A percentile compares a stretch with the other conserved stretches of the same genome.
Conservation (phyloP, 2,888 invertebrate genomes). For the Temnothorax unifasciatus region DNA sequence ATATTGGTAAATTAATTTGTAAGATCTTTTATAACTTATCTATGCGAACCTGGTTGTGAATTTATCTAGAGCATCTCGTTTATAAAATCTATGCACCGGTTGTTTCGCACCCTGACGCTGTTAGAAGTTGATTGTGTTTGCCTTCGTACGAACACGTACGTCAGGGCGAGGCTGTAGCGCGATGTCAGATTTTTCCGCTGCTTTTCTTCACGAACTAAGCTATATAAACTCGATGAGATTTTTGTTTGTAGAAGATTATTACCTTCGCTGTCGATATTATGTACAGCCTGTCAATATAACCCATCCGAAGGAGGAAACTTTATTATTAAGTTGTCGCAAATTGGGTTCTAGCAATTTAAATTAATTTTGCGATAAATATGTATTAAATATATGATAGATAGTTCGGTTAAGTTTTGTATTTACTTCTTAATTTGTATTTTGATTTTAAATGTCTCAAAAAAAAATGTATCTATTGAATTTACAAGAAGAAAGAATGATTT, state of each 20-base stretch:
- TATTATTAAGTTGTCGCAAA: constrained; percentile 32
- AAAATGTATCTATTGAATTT: neutral
- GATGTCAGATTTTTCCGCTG: constrained; percentile 62
- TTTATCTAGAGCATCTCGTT: constrained; percentile 11
- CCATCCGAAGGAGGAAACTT: constrained; percentile 18
- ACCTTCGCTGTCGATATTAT: constrained; percentile 54
- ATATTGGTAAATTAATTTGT: neutral
- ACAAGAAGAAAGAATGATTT: neutral
- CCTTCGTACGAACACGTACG: constrained; percentile 39
- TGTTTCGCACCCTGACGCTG: neutral
- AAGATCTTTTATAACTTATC: neutral
- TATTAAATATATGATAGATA: neutral
- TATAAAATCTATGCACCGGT: neutral
- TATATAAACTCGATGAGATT: constrained; percentile 65
- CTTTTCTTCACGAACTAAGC: constrained; percentile 62
- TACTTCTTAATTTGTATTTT: no score
- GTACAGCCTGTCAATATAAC: constrained; percentile 44
- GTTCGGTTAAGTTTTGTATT: neutral
- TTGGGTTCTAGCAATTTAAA: neutral
- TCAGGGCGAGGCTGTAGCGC: constrained; percentile 15
- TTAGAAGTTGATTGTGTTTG: constrained; percentile 63
- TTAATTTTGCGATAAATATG: neutral
- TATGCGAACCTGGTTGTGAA: neutral
- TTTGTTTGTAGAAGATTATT: constrained; percentile 67
- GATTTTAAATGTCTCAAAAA: neutral